These are phyloP conservation scores for Microplitis mediator DNA, from an alignment of 1,140 invertebrate species.

Conservation along the genomic window DNA sequence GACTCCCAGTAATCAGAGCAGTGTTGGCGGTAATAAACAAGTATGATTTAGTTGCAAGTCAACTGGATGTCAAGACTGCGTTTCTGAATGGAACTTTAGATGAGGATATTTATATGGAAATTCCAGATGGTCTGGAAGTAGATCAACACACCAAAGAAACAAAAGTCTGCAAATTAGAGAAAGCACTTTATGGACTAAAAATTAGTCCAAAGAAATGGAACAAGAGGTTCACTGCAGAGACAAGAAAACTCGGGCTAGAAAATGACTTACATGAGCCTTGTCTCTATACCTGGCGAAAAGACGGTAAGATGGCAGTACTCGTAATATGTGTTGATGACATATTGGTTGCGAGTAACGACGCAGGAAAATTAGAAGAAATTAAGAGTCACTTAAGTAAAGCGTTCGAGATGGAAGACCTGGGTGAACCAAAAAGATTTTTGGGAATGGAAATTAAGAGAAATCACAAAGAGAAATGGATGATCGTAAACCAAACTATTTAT, in stretches of 20 bases:
- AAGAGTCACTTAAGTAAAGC: not conserved
- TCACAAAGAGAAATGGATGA: slow-evolving; percentile 11
- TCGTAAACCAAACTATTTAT: slow-evolving; percentile 16
- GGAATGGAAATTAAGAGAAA: slow-evolving; percentile 7
- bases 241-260: slow-evolving; percentile 22
- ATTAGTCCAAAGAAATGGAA: not conserved
- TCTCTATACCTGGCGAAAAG: slow-evolving; percentile 42
- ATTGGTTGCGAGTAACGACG: slow-evolving; percentile 12
- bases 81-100: slow-evolving; percentile 48
- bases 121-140: slow-evolving; percentile 38
- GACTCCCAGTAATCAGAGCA: slow-evolving; percentile 25
- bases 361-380: slow-evolving; percentile 10
- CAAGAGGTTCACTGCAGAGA: slow-evolving; percentile 30
- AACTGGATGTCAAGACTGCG: slow-evolving; percentile 51
- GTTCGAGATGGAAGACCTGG: slow-evolving; percentile 22
- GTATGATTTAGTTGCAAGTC: slow-evolving; percentile 36
- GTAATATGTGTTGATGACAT: slow-evolving; percentile 25
- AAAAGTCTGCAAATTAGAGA: slow-evolving; percentile 38
- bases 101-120: slow-evolving; percentile 56
- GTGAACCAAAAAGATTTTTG: slow-evolving; percentile 20
- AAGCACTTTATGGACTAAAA: slow-evolving; percentile 40
- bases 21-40: slow-evolving; percentile 27
- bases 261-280: slow-evolving; percentile 42
- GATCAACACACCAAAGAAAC: not conserved
- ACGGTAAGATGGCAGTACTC: not conserved